A percentile compares a stretch with the other conserved stretches of the same genome.
phyloP scores from a whole-genome alignment of 2,888 invertebrate species.

The Epinotia ramella region DNA sequence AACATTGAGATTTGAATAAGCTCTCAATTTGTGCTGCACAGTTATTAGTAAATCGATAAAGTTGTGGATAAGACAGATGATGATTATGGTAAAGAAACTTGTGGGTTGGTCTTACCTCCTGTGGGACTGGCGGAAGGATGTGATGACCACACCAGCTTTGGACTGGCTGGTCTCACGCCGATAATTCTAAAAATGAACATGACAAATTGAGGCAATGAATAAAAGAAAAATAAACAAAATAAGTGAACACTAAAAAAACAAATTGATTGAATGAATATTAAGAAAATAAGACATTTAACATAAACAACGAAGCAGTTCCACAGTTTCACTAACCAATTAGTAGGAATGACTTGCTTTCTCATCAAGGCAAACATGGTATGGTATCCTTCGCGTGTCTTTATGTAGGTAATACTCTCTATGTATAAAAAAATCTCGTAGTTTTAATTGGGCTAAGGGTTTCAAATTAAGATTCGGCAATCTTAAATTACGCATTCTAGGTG shows the following conservation, averaged over 20 bases:
- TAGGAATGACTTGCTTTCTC: too few species aligned
- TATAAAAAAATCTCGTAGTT: too few species aligned
- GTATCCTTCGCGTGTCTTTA: too few species aligned
- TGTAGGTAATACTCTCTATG: too few species aligned
- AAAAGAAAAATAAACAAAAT: neutral
- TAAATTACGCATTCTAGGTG: too few species aligned
- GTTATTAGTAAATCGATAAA: conserved; percentile 50
- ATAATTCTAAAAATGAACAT: conserved; percentile 67
- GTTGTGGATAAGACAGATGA: conserved; percentile 51
- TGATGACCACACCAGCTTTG: conserved; percentile 95
- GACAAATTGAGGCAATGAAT: neutral
- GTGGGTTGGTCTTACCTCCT: conserved; percentile 87
- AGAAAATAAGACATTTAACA: too few species aligned
- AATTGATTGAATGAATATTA: too few species aligned
- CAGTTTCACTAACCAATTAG: too few species aligned
- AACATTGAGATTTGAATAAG: conserved; percentile 69
- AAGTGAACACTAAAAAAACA: neutral
- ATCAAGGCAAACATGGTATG: too few species aligned
- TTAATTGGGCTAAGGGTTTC: too few species aligned
- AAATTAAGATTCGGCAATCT: too few species aligned
- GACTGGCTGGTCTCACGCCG: conserved; percentile 81
- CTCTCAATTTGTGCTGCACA: conserved; percentile 62
- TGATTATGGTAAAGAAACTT: conserved; percentile 18
- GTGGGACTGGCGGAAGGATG: conserved; percentile 94
- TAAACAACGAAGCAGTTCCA: too few species aligned